Conservation (phyloP, 2,113 vertebrate genomes). For the Glareola pratincola region DNA sequence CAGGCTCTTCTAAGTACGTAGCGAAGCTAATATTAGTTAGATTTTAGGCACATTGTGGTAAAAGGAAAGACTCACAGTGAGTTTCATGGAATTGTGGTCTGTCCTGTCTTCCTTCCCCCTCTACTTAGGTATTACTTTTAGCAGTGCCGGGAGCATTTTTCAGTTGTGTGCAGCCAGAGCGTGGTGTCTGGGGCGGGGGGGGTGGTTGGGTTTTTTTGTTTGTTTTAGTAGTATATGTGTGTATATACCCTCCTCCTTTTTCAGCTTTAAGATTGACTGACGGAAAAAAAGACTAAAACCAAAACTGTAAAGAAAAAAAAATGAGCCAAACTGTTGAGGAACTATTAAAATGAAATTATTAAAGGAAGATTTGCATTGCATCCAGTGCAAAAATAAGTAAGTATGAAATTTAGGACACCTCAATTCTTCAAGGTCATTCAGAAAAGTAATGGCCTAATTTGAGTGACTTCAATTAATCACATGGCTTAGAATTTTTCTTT, state of each 20-base stretch:
- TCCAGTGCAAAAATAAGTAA: not conserved
- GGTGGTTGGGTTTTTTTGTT: not conserved
- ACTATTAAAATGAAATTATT: not conserved
- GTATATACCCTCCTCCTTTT: not conserved
- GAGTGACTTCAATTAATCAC: conserved; percentile 41
- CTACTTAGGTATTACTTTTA: not conserved
- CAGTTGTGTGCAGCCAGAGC: not conserved
- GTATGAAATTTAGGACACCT: conserved; percentile 10
- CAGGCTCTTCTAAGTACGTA: not conserved
- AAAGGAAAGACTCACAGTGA: not conserved
- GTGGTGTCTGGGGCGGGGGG: fast-evolving
- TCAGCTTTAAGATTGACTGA: not conserved
- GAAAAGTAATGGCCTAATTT: conserved; percentile 22
- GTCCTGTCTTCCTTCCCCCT: not conserved
- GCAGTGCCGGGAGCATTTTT: not conserved
- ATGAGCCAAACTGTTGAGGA: not conserved
- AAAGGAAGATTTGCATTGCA: not conserved
- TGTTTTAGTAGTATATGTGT: not conserved
- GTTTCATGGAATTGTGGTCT: not conserved
- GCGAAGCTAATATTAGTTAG: not conserved
- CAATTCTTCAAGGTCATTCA: conserved; percentile 25
- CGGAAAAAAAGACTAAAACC: not conserved
- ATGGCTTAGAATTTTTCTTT: conserved; percentile 9
- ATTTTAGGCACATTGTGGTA: not conserved
- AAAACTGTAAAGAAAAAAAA: not conserved